Conservation (phyloP, 2,113 vertebrate genomes). For the Neolamprologus hecqui region DNA sequence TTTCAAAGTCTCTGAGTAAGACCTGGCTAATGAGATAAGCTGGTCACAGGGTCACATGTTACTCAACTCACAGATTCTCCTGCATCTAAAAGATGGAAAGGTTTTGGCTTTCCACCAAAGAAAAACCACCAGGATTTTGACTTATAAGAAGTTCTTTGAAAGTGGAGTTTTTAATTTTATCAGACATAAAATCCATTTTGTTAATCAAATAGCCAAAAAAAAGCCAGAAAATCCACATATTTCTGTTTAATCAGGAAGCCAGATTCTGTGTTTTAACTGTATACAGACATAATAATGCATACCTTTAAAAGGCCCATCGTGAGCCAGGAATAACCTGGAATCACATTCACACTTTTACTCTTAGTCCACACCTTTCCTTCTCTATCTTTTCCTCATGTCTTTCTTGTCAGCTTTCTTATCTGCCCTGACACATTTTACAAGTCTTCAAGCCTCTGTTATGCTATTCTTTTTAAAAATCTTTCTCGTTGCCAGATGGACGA, state of each 20-base stretch:
- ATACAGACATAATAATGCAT: not conserved
- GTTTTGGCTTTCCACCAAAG: not conserved
- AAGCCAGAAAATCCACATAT: not conserved
- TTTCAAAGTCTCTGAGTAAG: slow-evolving; percentile 6
- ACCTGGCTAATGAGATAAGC: slow-evolving; percentile 22
- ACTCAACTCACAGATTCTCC: not conserved
- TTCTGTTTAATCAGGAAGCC: not conserved
- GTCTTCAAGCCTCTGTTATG: not conserved
- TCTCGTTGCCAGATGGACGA: slow-evolving; percentile 13
- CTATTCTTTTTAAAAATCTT: not conserved
- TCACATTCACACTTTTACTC: not conserved
- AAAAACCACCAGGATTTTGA: not conserved
- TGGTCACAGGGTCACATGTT: not conserved
- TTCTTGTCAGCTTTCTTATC: not conserved
- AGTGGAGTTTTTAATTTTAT: not conserved
- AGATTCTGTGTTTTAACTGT: not conserved
- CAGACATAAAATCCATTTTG: not conserved
- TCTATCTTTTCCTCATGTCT: not conserved
- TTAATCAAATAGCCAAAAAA: not conserved
- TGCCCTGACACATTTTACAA: not conserved
- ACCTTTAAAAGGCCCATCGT: not conserved
- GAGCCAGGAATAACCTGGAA: not conserved
- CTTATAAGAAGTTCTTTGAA: not conserved
- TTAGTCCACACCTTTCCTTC: not conserved
- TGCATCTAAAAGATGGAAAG: not conserved